A percentile compares a stretch with the other conserved stretches of the same genome.
Evolutionary conservation across 1,140 invertebrate genomes (phyloP).

Genomic region (Drosophila nigromelanica): DNA sequence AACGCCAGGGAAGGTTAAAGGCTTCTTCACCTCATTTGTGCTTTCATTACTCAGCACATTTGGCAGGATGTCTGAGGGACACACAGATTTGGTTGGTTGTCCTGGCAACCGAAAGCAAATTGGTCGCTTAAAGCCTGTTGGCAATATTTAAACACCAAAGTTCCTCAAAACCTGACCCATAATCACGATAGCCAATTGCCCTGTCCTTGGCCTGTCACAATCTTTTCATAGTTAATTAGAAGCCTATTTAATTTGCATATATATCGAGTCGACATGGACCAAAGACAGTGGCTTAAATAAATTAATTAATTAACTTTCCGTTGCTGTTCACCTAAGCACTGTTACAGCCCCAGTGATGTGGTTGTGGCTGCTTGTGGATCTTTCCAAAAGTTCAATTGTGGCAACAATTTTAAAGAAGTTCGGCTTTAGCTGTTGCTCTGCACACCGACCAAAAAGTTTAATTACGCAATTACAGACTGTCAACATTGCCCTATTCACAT

Average conservation of each 20-base stretch:
- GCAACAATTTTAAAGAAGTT: slow-evolving; percentile 10
- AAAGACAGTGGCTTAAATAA: slow-evolving; percentile 43
- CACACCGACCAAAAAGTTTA: not conserved
- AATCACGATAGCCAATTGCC: slow-evolving; percentile 11
- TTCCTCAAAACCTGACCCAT: slow-evolving; percentile 23
- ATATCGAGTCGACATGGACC: slow-evolving; percentile 5
- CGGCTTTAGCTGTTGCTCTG: not conserved
- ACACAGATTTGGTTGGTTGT: slow-evolving; percentile 32
- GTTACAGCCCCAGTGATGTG: not conserved
- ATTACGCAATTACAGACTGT: not conserved
- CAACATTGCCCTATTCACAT: not conserved
- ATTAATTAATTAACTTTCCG: slow-evolving; percentile 64
- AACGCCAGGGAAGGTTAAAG: slow-evolving; percentile 11
- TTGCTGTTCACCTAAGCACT: slow-evolving; percentile 16
- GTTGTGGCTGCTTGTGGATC: not conserved
- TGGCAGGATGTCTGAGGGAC: not conserved
- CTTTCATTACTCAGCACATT: slow-evolving; percentile 60
- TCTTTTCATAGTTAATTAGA: slow-evolving; percentile 69
- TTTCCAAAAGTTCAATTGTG: not conserved
- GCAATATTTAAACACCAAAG: slow-evolving; percentile 30
- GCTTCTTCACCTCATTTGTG: not conserved
- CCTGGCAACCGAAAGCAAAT: slow-evolving; percentile 10
- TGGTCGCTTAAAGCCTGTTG: slow-evolving; percentile 7
- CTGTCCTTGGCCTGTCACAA: slow-evolving; percentile 44
- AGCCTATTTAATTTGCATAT: slow-evolving; percentile 59